Evolutionary conservation across 2,888 invertebrate genomes (phyloP), one percentile per base, ranked within the genome.

Genomic region (Brachycybe producta): DNA sequence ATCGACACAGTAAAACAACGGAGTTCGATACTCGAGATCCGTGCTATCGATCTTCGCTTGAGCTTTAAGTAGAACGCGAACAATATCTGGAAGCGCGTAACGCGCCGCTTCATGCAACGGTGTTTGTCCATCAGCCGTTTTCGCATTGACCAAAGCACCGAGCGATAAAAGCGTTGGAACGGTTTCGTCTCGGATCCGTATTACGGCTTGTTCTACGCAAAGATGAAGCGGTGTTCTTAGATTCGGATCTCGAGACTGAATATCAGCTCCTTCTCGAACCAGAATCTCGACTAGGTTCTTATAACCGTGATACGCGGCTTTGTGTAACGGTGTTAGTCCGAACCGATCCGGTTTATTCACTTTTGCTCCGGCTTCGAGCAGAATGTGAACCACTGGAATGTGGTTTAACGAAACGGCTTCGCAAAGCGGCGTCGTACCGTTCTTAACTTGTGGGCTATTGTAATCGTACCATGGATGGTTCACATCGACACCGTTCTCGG

Each of bases 331-430:
- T 5, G 65, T 65, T 52, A 65, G 64, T 15, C 64, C 65, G 57
- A 63, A 62, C 19, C 61, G 58, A 52, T 66, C 67, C 36, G 64
- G 61, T 52, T 62, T 56, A 55, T 67, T 65, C 1, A 67, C 62
- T 32, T 61, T 59, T 13, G 66, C 65, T 35, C 65, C 65, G 49
- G 64, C 63, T 47, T 61, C 58, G 28, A 67, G 55, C 46, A 67
- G 42, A 13, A 67, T 68, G 61, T 65, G 61, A 30, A 64, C 64
- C 38, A 68, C 65, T 52, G 65, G 64, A 34, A 63, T 62, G 58
- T 68, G 67, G 56, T 68, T 68, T 21, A 68, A 60, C 1, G 67
- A 67, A 7, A 68, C 67, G 17, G 68, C 68, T 54, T 67, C 66
- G 49, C 67, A 60, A n/a, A 68, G 58, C 3, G 68, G 67, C 5